Base-by-base conservation (phyloP, 2,888 invertebrate species). In the Drosophila mimetica region DNA sequence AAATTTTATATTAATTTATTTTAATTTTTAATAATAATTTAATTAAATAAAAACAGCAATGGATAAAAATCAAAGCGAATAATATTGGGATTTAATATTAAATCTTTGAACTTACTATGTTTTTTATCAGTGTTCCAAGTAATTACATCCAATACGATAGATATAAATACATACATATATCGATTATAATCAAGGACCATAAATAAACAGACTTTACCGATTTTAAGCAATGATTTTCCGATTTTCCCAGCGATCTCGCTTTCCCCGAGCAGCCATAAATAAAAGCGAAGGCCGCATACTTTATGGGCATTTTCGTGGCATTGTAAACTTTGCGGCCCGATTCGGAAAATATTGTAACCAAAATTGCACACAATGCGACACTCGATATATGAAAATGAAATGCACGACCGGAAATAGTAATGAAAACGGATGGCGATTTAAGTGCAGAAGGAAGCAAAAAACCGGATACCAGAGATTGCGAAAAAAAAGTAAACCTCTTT, bases 341-440 rank as follows among this genome's bases (percentile, higher is more conserved):
- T 28, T 28, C 37, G 39, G 14, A 66, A 54, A 54, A 66, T 66
- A 70, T 71, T 70, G 71, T 60, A 70, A 71, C 52, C 60, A 34
- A 52, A 48, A 60, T 60, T 28, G 39, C 70, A 50, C 61, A 61
- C 70, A 70, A 52, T 61, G 47, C 42, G 57, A 11, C 48, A 70
- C 53, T 64, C 44, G 59, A 58, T 58, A 41, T 54, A 53, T 72
- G 71, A 36, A 64, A 53, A 42, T 44, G 57, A 53, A 64, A 63
- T 52, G 64, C 51, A 32, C 34, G 16, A 25, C 6, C 16, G 37
- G 37, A 63, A 63, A 65, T 41, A 20, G 65, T 47, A 70, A 50
- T 58, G 72, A 53, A 71, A 69, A 48, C 20, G 65, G 65, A 72
- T 58, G 34, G 58, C 53, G 16, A 65, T 71, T 72, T 46, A 54